Percentiles rank a stretch among this genome's conserved stretches.
phyloP scores from a whole-genome alignment of 2,113 vertebrate genomes.

The Trogon surrucura region DNA sequence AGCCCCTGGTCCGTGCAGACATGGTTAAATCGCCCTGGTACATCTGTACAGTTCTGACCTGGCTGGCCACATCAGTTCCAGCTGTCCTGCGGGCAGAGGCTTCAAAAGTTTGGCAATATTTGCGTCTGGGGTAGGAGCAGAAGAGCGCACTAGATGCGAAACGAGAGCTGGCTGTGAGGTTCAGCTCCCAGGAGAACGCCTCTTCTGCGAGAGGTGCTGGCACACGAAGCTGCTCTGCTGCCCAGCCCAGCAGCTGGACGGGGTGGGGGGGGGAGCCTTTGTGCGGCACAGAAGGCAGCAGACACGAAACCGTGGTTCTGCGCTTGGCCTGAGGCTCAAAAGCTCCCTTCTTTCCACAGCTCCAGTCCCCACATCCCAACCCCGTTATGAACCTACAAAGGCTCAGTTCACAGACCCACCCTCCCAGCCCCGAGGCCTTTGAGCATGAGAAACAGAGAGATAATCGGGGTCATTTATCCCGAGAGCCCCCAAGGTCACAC shows the following conservation, averaged over 20 bases:
- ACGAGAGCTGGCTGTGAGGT: not conserved
- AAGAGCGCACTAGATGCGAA: not conserved
- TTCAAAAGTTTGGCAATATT: not conserved
- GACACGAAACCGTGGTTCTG: not conserved
- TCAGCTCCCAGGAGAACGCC: not conserved
- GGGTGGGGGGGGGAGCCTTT: not conserved
- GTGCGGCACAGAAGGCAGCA: not conserved
- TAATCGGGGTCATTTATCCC: constrained; percentile 5
- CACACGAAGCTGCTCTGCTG: not conserved
- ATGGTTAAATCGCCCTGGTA: not conserved
- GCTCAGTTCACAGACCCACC: not conserved
- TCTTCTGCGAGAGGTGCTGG: not conserved
- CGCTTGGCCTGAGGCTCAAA: not conserved
- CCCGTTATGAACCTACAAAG: constrained; percentile 1
- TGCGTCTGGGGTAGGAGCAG: not conserved
- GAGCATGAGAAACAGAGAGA: not conserved
- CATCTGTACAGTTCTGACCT: not conserved
- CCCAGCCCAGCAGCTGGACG: not conserved
- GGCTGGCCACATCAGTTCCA: not conserved
- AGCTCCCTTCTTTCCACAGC: not conserved
- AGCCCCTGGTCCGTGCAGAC: not conserved
- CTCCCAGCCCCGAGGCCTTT: not conserved
- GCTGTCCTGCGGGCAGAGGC: not conserved
- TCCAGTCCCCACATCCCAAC: not conserved
- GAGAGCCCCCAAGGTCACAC: not conserved